These are phyloP conservation scores for Sesia apiformis DNA, from an alignment of 2,888 invertebrate species.

Conservation along the genomic window DNA sequence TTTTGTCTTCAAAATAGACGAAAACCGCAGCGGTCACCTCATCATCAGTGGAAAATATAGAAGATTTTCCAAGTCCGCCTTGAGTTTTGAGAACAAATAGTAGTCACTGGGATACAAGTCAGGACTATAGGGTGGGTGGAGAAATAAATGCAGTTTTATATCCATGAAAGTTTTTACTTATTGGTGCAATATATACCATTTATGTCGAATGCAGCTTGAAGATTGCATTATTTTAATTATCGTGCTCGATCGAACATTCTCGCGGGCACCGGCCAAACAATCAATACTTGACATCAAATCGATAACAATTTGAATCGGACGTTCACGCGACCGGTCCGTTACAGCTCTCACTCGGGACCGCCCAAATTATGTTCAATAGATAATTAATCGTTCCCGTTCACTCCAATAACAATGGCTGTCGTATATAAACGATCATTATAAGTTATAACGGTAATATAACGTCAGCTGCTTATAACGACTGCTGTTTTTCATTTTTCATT, in stretches of 20 bases:
- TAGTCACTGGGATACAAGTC: too few species aligned
- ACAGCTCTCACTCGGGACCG: conserved; percentile 41
- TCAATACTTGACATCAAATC: conserved; percentile 22
- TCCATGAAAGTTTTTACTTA: too few species aligned
- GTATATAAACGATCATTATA: conserved; percentile 50
- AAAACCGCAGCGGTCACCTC: too few species aligned
- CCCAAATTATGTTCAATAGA: conserved; percentile 72
- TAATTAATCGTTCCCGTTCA: conserved; percentile 65
- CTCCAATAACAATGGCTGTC: conserved; percentile 56
- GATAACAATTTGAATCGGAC: conserved; percentile 41
- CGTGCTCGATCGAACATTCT: background rate
- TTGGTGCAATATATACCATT: background rate
- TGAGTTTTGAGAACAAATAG: too few species aligned
- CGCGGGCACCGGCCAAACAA: background rate
- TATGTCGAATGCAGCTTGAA: background rate
- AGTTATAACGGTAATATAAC: conserved; percentile 14
- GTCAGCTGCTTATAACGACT: background rate
- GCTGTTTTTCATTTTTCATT: background rate
- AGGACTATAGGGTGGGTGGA: too few species aligned
- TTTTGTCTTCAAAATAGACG: too few species aligned
- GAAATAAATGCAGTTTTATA: too few species aligned
- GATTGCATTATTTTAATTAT: background rate
- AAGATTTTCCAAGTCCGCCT: too few species aligned
- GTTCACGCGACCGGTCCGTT: conserved; percentile 31
- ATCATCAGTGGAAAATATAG: too few species aligned